phyloP scores from a whole-genome alignment of 2,797 vertebrate genomes.

The Periophthalmus magnuspinnatus region DNA sequence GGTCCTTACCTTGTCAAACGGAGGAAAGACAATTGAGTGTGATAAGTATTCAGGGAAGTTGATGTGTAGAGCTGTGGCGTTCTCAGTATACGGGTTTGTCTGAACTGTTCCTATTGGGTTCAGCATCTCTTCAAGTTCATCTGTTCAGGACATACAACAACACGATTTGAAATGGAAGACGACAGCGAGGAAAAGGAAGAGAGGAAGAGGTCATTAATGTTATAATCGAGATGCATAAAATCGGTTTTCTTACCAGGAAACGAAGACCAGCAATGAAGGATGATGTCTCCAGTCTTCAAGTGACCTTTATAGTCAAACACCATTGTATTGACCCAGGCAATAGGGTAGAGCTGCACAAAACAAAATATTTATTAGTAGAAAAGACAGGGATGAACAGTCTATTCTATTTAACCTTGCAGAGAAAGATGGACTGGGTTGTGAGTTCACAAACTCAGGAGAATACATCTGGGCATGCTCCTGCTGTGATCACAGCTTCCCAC shows the following conservation, averaged over 20 bases:
- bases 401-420: not conserved
- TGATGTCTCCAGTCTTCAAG: slow-evolving; percentile 87
- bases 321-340: slow-evolving; percentile 99
- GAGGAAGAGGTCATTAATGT: no score
- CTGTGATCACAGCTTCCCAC: no score
- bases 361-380: not conserved
- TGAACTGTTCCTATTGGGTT: slow-evolving; percentile 98
- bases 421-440: no score
- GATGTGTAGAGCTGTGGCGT: slow-evolving; percentile 92
- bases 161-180: not conserved
- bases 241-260: slow-evolving; percentile 88
- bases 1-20: slow-evolving; percentile 92
- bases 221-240: no score
- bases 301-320: slow-evolving; percentile 98
- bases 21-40: slow-evolving; percentile 87
- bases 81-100: slow-evolving; percentile 95
- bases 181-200: no score
- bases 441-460: no score
- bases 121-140: slow-evolving; percentile 99
- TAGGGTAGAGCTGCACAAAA: slow-evolving; percentile 89
- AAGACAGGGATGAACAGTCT: not conserved
- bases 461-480: no score
- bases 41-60: slow-evolving; percentile 87
- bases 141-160: slow-evolving; percentile 65
- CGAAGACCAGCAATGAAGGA: slow-evolving; percentile 95